These are phyloP conservation scores for Caenorhabditis elegans DNA, from an alignment of 1,140 invertebrate species.

Conservation along the genomic window WBcel235 BX284606.5:2117001-2117500, in stretches of 20 bases:
- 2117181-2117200: neutral
- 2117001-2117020: too few relatives aligned
- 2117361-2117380: neutral
- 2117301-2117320: too few relatives aligned
- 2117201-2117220: conserved; percentile 1
- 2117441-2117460: neutral
- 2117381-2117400: conserved; percentile 9
- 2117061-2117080: too few relatives aligned
- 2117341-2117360: neutral
- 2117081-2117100: too few relatives aligned
- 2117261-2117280: too few relatives aligned
- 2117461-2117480: neutral
- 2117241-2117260: neutral
- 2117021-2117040: too few relatives aligned
- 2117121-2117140: too few relatives aligned
- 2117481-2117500: neutral
- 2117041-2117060: too few relatives aligned
- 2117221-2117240: neutral
- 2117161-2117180: neutral
- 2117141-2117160: neutral
- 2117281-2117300: too few relatives aligned
- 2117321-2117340: too few relatives aligned
- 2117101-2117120: too few relatives aligned
- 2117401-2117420: neutral
- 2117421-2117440: neutral